These are phyloP conservation scores for Ochotona princeps DNA, from an alignment of 2,113 vertebrate species.

Conservation along the genomic window DNA sequence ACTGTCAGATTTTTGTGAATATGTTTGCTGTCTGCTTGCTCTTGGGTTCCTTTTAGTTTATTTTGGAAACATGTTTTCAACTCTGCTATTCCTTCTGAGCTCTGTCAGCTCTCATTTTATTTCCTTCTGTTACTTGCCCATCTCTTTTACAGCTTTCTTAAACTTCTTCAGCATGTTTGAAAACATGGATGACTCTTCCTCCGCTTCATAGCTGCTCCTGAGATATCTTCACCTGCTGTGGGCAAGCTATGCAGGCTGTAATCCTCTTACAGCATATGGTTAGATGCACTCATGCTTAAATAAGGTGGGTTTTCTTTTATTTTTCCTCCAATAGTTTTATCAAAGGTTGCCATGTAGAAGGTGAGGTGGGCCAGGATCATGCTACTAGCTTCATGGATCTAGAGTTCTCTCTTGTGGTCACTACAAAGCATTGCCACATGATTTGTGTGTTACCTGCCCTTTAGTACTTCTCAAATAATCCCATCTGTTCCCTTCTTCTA, in stretches of 20 bases:
- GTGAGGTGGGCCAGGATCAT: background rate
- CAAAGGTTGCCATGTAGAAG: background rate
- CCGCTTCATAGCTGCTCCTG: background rate
- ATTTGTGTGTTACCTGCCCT: background rate
- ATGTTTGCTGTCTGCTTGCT: background rate
- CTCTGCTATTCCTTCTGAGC: background rate
- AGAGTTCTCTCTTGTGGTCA: background rate
- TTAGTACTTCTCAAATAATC: background rate
- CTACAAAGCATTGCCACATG: background rate
- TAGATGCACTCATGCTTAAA: background rate
- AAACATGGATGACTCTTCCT: background rate
- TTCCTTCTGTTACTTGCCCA: background rate
- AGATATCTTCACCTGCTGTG: background rate
- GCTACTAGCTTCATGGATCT: background rate
- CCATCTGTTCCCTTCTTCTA: no score
- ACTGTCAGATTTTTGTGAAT: background rate
- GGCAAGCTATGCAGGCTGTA: background rate
- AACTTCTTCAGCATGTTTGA: background rate
- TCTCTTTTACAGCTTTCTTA: background rate
- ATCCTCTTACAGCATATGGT: background rate
- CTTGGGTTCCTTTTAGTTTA: background rate
- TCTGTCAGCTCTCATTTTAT: background rate
- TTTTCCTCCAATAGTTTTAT: background rate
- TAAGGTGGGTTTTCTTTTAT: background rate
- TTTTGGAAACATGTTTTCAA: conserved; percentile 10